phyloP scores from a whole-genome alignment of 2,888 invertebrate species.

The Desoria tigrina region DNA sequence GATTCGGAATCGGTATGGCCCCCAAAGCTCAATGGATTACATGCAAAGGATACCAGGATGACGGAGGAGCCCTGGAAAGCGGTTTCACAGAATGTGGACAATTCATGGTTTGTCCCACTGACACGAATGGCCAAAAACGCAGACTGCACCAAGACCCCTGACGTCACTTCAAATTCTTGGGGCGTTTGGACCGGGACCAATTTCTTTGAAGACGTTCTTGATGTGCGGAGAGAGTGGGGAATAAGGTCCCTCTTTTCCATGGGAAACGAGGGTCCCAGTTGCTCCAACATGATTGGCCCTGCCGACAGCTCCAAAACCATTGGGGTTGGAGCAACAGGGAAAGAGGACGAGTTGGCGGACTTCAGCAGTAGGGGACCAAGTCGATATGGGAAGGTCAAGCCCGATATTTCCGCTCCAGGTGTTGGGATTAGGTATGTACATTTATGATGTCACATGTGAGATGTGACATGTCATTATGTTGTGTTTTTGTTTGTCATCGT shows the following conservation, averaged over 20 bases:
- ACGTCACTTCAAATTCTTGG: constrained; percentile 7
- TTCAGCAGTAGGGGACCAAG: constrained; percentile 9
- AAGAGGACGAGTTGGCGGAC: constrained; percentile 7
- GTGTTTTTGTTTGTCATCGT: too few relatives aligned
- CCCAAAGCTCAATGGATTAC: constrained; percentile 3
- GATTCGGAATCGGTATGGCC: constrained; percentile 4
- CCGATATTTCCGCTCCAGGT: constrained; percentile 15
- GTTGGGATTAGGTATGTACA: too few relatives aligned
- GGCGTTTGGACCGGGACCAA: constrained; percentile 6
- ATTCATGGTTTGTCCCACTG: constrained; percentile 13
- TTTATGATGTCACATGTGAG: too few relatives aligned
- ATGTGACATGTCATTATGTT: too few relatives aligned
- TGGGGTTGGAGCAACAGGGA: constrained; percentile 8
- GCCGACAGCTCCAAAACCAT: constrained; percentile 9
- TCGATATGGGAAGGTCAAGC: constrained; percentile 1
- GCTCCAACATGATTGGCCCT: not conserved
- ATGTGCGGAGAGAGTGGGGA: not conserved
- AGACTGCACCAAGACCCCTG: constrained; percentile 4
- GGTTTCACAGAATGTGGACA: constrained; percentile 14
- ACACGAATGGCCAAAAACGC: not conserved
- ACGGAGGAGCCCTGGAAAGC: too few relatives aligned
- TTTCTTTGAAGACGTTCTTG: constrained; percentile 13
- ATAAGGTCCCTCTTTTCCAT: constrained; percentile 3
- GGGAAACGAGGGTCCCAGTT: constrained; percentile 6
- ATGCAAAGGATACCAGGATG: constrained; percentile 12